These are phyloP conservation scores for Pseudonaja textilis DNA, from an alignment of 2,113 vertebrate genomes.

Conservation along the genomic window DNA sequence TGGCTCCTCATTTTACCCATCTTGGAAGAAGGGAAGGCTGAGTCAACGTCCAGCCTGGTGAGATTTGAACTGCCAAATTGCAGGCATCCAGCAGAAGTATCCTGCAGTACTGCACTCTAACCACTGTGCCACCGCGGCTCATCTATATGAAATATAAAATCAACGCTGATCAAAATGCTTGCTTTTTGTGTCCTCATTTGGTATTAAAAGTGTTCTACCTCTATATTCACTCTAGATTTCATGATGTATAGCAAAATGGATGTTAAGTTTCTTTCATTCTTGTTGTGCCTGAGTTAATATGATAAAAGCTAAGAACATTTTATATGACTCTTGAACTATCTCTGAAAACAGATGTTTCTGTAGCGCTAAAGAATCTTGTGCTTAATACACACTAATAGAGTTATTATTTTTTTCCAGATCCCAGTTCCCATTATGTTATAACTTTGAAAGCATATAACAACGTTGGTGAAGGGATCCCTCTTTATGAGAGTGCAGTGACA, in stretches of 20 bases:
- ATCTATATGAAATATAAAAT: background rate
- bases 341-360: background rate
- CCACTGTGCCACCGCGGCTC: no score
- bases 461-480: constrained; percentile 92
- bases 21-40: no score
- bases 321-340: background rate
- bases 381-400: background rate
- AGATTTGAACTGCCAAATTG: no score
- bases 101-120: no score
- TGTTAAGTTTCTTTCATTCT: background rate
- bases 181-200: background rate
- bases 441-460: constrained; percentile 96
- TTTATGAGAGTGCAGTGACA: constrained; percentile 95
- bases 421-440: constrained; percentile 97
- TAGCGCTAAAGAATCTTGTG: background rate
- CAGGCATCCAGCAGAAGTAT: no score
- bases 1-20: no score
- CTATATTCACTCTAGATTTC: background rate
- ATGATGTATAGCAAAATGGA: background rate
- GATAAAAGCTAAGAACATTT: background rate
- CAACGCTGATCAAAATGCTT: background rate
- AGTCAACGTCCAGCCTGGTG: no score
- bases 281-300: background rate
- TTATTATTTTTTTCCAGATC: constrained; percentile 74
- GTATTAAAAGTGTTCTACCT: background rate